Evolutionary conservation across 2,797 vertebrate genomes (phyloP).

Genomic region (Tragelaphus eurycerus): DNA sequence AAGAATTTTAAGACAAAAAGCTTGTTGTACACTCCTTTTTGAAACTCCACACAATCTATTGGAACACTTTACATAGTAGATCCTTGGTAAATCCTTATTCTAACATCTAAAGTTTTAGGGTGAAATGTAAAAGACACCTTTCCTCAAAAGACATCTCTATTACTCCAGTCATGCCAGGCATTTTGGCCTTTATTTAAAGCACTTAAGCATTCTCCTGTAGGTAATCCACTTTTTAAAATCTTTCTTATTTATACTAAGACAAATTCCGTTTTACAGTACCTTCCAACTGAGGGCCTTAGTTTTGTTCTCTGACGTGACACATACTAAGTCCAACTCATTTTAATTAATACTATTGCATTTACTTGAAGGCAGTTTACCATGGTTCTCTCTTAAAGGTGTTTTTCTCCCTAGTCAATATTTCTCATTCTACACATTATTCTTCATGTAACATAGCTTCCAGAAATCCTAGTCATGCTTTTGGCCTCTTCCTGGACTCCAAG

Average conservation of each 20-base stretch:
- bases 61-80: background rate
- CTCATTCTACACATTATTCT: background rate
- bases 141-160: constrained; percentile 7
- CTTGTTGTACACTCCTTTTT: background rate
- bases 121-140: constrained; percentile 5
- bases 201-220: background rate
- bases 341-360: background rate
- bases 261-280: background rate
- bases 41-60: background rate
- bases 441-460: background rate
- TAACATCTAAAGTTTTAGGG: background rate
- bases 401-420: background rate
- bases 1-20: background rate
- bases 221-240: background rate
- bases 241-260: constrained; percentile 1
- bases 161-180: background rate
- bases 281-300: background rate
- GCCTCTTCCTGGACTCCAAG: background rate
- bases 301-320: background rate
- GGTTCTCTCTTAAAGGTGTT: background rate
- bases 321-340: background rate
- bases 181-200: background rate
- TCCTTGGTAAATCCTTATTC: background rate
- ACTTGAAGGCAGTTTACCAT: background rate
- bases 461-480: background rate